Percentiles rank a stretch among this genome's conserved stretches.
Conservation (phyloP, 2,888 invertebrate genomes). For the Andrena bicolor region DNA sequence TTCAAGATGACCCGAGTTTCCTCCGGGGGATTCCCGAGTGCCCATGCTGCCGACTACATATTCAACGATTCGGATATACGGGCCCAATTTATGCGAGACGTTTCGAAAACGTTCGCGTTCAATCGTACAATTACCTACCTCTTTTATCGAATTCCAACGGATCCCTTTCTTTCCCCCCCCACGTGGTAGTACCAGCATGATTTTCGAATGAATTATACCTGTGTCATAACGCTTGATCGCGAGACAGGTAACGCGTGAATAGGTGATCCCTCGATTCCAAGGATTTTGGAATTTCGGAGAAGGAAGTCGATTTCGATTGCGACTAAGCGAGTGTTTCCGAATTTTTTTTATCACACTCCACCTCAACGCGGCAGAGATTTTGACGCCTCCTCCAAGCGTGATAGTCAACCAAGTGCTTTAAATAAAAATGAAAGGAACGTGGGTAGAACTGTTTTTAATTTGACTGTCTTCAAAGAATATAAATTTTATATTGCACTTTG, state of each 20-base stretch:
- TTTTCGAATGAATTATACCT: not conserved
- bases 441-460: too few species aligned
- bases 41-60: constrained; percentile 43
- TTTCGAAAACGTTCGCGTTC: constrained; percentile 4
- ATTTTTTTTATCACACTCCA: not conserved
- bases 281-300: not conserved
- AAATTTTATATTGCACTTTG: too few species aligned
- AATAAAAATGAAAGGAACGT: too few species aligned
- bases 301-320: not conserved
- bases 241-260: not conserved
- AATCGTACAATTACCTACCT: constrained; percentile 4
- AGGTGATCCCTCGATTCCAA: not conserved
- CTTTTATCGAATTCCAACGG: constrained; percentile 10
- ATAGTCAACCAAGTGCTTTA: not conserved
- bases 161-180: not conserved
- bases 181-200: constrained; percentile 30
- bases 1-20: constrained; percentile 28
- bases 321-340: not conserved
- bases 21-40: constrained; percentile 28
- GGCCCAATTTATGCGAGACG: constrained; percentile 33
- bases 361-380: not conserved
- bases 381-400: not conserved
- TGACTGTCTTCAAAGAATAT: too few species aligned
- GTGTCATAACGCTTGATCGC: not conserved
- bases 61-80: constrained; percentile 39